Base-by-base conservation (phyloP, 2,888 invertebrate species). In the Anoncus sp. region DNA sequence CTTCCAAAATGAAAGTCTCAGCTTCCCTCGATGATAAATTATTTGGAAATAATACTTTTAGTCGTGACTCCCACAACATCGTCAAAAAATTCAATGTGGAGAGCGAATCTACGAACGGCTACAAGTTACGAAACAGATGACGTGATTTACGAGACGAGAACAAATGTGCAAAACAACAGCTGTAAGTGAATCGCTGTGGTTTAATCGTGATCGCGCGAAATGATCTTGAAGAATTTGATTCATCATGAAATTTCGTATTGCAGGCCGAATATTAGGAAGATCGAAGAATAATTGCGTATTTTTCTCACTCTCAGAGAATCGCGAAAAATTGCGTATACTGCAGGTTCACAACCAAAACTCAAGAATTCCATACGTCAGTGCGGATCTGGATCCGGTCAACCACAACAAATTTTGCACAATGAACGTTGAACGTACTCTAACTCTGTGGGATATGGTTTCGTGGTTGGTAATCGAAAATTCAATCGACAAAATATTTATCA, bases 181-280 rank as follows among this genome's bases (percentile, higher is more conserved):
- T 86, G 88, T 88, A 74, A 81, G 85, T 85, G 16, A 31, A 63
- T 38, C 38, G 10, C 10, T n/a, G n/a, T n/a, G n/a, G n/a, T n/a
- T n/a, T n/a, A n/a, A 45, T 10, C 40, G 31, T 16, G 9, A 45
- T 3, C 1, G 16, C 22, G n/a, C 18, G 18, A 14, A 40, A 20
- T 20, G 3, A 2, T 16, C 45, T 22, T 24, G 0, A 20, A 22
- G 6, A 59, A 51, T 63, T 75, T 47, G 55, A 53, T 69, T 18
- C 72, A n/a, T 45, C 7, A 63, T 40, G 4, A 7, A 49, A 53
- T 16, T 60, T 20, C 14, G 9, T 62, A 63, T 82, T 83, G 40
- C 66, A 90, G 89, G 85, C 77, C 81, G 75, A 43, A 73, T 90
- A 70, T 73, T 90, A 55, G 85, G 84, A 43, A 85, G 89, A 75